Evolutionary conservation across 2,113 vertebrate species (phyloP).

Genomic region (Tragelaphus buxtoni): DNA sequence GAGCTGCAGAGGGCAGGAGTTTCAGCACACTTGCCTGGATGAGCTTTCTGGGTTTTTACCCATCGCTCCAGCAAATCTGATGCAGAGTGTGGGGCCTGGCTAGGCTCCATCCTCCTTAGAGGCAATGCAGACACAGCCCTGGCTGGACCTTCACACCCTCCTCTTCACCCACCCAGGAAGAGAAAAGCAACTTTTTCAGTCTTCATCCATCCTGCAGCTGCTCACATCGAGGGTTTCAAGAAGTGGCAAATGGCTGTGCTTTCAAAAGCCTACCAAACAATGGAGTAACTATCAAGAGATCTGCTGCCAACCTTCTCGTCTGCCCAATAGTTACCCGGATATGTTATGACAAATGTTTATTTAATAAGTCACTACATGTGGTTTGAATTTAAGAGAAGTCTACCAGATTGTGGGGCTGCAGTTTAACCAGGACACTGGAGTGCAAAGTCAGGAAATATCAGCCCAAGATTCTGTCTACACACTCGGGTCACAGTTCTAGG

Average conservation of each 20-base stretch:
- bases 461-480: not conserved
- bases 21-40: too few species aligned
- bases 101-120: not conserved
- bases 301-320: not conserved
- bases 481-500: not conserved
- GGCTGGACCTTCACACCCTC: not conserved
- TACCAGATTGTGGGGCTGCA: not conserved
- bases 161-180: not conserved
- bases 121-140: not conserved
- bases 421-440: not conserved
- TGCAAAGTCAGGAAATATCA: not conserved
- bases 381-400: constrained; percentile 25
- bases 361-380: not conserved
- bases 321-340: not conserved
- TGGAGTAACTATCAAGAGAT: not conserved
- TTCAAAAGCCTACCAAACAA: not conserved
- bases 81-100: not conserved
- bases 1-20: not conserved
- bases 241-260: not conserved
- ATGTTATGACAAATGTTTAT: not conserved
- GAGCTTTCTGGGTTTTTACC: not conserved
- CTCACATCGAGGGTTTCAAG: not conserved
- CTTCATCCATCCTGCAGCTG: not conserved
- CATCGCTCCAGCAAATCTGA: not conserved
- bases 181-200: not conserved